phyloP scores from a whole-genome alignment of 2,888 invertebrate species.

The Chouioia cunea region DNA sequence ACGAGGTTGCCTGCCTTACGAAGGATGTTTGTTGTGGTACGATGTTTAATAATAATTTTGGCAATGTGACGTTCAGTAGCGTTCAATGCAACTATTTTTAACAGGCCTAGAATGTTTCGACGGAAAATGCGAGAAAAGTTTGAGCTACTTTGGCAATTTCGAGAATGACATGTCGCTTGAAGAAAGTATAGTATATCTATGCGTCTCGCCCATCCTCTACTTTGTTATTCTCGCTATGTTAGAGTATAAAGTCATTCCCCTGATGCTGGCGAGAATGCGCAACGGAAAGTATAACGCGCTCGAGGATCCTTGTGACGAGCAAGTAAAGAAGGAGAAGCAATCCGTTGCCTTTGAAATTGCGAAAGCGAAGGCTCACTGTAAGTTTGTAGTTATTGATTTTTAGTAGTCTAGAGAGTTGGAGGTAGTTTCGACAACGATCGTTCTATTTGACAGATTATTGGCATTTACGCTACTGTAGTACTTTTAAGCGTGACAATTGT shows the following conservation, averaged over 20 bases:
- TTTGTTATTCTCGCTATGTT: constrained; percentile 74
- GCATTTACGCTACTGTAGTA: too few relatives aligned
- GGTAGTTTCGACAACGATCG: too few relatives aligned
- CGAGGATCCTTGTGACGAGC: constrained; percentile 55
- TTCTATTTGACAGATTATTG: too few relatives aligned
- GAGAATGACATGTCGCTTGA: constrained; percentile 54
- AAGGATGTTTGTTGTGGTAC: constrained; percentile 60
- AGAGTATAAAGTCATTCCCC: constrained; percentile 74
- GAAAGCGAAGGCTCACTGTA: constrained; percentile 35
- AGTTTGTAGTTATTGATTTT: constrained; percentile 19
- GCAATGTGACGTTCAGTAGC: constrained; percentile 10
- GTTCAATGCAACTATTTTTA: background rate
- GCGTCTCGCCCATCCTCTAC: constrained; percentile 67
- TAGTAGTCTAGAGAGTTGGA: too few relatives aligned
- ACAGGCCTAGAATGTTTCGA: constrained; percentile 57
- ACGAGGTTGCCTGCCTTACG: constrained; percentile 51
- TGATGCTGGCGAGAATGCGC: constrained; percentile 51
- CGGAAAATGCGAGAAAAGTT: constrained; percentile 58
- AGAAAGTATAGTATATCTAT: constrained; percentile 56
- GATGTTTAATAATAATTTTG: constrained; percentile 18
- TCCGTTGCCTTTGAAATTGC: constrained; percentile 51
- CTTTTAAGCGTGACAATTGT: too few relatives aligned
- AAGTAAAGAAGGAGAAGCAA: constrained; percentile 62
- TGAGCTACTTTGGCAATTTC: constrained; percentile 49
- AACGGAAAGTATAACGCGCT: constrained; percentile 35